Conservation (phyloP, 2,797 vertebrate genomes). For the Chaetodon trifasciatus region DNA sequence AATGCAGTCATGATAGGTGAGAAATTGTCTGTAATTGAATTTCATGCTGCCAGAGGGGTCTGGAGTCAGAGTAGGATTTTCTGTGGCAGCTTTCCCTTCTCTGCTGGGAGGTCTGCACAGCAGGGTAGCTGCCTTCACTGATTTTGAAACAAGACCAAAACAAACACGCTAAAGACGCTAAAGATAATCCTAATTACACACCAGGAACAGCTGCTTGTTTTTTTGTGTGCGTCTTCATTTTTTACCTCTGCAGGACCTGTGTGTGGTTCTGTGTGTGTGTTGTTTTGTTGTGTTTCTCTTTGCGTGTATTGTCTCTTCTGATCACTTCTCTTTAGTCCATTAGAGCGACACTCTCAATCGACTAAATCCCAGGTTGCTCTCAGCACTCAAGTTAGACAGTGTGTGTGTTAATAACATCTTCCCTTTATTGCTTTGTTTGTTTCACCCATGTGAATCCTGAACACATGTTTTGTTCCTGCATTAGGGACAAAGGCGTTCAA, state of each 20-base stretch:
- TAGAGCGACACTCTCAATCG: not conserved
- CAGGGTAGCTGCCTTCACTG: constrained; percentile 38
- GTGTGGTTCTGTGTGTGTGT: not conserved
- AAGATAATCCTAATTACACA: constrained; percentile 73
- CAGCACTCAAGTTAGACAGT: not conserved
- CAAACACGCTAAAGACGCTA: constrained; percentile 67
- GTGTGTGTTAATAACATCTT: not conserved
- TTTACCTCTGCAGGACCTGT: not conserved
- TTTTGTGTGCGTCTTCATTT: not conserved
- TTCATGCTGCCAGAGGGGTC: constrained; percentile 62
- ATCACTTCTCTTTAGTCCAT: not conserved
- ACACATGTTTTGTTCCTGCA: not conserved
- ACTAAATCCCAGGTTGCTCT: not conserved
- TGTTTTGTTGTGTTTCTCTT: not conserved
- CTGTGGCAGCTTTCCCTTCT: constrained; percentile 48
- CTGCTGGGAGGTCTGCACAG: constrained; percentile 64
- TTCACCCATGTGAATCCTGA: not conserved
- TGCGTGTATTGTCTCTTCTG: not conserved
- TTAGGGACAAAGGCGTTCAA: not conserved
- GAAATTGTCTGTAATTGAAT: constrained; percentile 77
- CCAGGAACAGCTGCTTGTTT: constrained; percentile 47
- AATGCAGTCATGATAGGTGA: constrained; percentile 64
- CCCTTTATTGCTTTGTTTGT: not conserved
- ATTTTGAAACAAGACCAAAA: constrained; percentile 64
- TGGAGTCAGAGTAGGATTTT: constrained; percentile 48